Evolutionary conservation across 2,113 vertebrate genomes (phyloP).

Genomic region (Ranitomeya variabilis): DNA sequence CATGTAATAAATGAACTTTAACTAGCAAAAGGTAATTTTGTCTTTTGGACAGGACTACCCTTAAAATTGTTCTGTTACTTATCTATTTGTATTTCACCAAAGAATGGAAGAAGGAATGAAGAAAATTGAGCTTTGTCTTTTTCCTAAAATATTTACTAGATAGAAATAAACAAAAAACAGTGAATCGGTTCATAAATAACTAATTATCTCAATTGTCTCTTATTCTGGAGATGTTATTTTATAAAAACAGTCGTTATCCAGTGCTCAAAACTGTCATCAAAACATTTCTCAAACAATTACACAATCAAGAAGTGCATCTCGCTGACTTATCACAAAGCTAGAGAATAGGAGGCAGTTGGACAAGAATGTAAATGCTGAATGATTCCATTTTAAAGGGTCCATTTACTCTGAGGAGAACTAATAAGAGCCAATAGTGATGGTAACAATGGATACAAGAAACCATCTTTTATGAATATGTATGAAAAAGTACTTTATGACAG

Average conservation of each 20-base stretch:
- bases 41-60: too few species aligned
- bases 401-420: neutral
- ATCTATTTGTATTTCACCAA: neutral
- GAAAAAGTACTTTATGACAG: too few species aligned
- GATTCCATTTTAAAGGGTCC: neutral
- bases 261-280: constrained; percentile 22
- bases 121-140: neutral
- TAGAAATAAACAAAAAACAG: neutral
- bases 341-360: neutral
- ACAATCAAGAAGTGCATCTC: constrained; percentile 30
- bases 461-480: too few species aligned
- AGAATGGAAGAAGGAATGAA: neutral
- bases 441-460: too few species aligned
- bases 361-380: neutral
- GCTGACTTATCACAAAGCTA: neutral
- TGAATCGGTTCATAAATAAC: neutral
- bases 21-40: too few species aligned
- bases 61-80: neutral
- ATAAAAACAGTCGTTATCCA: constrained; percentile 15
- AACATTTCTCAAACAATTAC: constrained; percentile 38
- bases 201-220: constrained; percentile 7
- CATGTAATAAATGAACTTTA: too few species aligned
- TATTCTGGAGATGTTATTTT: neutral
- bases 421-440: neutral
- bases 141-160: neutral